A percentile compares a stretch with the other conserved stretches of the same genome.
Conservation (phyloP, 64 coral and sea anemone genomes). For the Dendronephthya gigantea region DNA sequence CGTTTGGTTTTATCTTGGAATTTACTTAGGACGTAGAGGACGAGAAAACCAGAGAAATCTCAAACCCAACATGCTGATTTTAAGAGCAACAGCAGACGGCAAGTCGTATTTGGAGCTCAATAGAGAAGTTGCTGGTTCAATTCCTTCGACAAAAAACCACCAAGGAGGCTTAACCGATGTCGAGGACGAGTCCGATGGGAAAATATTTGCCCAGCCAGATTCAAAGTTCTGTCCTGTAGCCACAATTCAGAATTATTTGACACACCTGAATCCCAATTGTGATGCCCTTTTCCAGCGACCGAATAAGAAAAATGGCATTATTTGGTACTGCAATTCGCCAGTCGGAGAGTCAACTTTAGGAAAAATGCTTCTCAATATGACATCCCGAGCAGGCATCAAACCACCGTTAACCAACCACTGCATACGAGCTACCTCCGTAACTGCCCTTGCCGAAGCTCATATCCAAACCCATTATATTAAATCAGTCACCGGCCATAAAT, state of each 20-base stretch:
- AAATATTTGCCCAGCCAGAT: constrained; percentile 1
- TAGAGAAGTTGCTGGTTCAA: not conserved
- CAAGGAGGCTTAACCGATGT: not conserved
- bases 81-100: too few relatives aligned
- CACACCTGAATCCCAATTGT: constrained; percentile 18
- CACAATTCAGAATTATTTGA: constrained; percentile 28
- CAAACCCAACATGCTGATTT: too few relatives aligned
- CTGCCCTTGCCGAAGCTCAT: not conserved
- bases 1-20: too few relatives aligned
- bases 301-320: not conserved
- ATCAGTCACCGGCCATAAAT: constrained; percentile 18
- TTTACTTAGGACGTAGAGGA: too few relatives aligned
- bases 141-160: not conserved
- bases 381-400: constrained; percentile 10
- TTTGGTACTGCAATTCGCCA: constrained; percentile 33
- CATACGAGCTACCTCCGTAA: constrained; percentile 4
- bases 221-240: constrained; percentile 27
- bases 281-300: constrained; percentile 49
- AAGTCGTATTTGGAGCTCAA: too few relatives aligned
- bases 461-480: not conserved
- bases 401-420: constrained; percentile 41
- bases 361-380: constrained; percentile 19
- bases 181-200: constrained; percentile 13
- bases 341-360: not conserved
- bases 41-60: too few relatives aligned